These are phyloP conservation scores for Ctenomys sociabilis DNA, from an alignment of 2,113 vertebrate species.

Conservation along the genomic window DNA sequence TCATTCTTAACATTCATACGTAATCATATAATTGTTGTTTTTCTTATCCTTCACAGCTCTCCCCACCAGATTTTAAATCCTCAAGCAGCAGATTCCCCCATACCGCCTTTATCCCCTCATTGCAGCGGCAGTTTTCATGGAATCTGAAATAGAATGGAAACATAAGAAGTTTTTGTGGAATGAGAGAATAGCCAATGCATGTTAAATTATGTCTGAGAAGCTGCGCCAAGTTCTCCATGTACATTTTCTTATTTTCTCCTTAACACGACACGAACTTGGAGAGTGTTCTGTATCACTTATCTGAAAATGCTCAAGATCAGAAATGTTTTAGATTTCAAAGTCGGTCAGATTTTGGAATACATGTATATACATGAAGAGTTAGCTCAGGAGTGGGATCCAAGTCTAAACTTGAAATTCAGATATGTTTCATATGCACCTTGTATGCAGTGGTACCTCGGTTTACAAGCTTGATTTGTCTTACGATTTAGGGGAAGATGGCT, in stretches of 20 bases:
- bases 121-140: neutral
- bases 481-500: neutral
- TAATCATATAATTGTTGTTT: neutral
- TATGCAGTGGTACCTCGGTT: neutral
- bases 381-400: neutral
- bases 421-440: neutral
- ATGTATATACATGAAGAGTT: neutral
- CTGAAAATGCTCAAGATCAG: neutral
- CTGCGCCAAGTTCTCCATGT: neutral
- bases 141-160: neutral
- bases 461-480: neutral
- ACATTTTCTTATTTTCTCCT: neutral
- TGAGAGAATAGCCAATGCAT: neutral
- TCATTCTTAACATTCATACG: slow-evolving; percentile 26
- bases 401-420: slow-evolving; percentile 2
- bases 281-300: neutral
- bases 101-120: neutral
- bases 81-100: neutral
- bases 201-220: neutral
- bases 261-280: neutral
- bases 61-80: neutral
- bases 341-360: neutral
- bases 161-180: neutral
- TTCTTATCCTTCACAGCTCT: neutral
- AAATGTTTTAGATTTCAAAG: neutral